phyloP scores from a whole-genome alignment of 2,113 vertebrate species.

The Castor canadensis region DNA sequence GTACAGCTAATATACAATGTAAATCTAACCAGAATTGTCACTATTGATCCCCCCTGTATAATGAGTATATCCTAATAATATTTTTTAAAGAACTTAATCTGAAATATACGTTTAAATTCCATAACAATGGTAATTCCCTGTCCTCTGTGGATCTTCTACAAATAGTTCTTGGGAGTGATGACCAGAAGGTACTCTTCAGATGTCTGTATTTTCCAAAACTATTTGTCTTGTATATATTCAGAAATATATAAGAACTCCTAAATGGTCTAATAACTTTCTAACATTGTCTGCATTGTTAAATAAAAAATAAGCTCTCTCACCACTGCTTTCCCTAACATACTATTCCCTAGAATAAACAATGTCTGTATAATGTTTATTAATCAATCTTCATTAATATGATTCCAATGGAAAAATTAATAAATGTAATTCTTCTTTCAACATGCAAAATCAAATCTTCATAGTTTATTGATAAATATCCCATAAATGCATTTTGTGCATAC shows the following conservation, averaged over 20 bases:
- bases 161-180: not conserved
- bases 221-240: not conserved
- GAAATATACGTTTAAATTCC: not conserved
- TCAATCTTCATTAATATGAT: slow-evolving; percentile 75
- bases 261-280: not conserved
- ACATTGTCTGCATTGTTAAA: not conserved
- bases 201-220: not conserved
- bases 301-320: not conserved
- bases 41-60: too few species aligned
- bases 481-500: slow-evolving; percentile 61
- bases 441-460: slow-evolving; percentile 69
- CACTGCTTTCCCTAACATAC: not conserved
- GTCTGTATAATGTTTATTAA: slow-evolving; percentile 59
- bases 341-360: slow-evolving; percentile 55
- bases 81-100: not conserved
- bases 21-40: too few species aligned
- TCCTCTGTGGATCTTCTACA: not conserved
- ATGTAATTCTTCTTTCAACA: slow-evolving; percentile 63
- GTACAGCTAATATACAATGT: too few species aligned
- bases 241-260: slow-evolving; percentile 5
- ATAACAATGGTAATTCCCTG: not conserved
- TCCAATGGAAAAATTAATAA: slow-evolving; percentile 75
- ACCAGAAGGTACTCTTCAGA: not conserved
- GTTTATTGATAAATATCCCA: slow-evolving; percentile 68
- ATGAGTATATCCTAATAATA: too few species aligned